These are phyloP conservation scores for Poeciliopsis occidentalis DNA, from an alignment of 2,113 vertebrate genomes.

Conservation along the genomic window DNA sequence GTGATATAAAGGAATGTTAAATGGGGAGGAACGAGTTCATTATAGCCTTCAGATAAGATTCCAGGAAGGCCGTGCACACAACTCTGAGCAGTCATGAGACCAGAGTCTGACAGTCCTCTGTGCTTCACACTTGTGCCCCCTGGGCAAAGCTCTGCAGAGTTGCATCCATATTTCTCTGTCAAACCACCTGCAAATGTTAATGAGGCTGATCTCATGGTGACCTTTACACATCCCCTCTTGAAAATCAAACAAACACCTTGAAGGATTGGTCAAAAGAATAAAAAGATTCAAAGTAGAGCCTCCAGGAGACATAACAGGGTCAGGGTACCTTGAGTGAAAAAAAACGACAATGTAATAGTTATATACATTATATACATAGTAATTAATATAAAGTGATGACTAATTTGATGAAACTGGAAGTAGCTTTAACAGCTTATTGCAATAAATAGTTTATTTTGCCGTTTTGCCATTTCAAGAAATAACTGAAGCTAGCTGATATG, in stretches of 20 bases:
- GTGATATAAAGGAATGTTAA: conserved; percentile 29
- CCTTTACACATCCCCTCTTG: background rate
- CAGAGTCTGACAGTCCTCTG: conserved; percentile 67
- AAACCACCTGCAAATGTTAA: conserved; percentile 12
- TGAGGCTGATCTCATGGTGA: conserved; percentile 32
- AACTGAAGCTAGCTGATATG: too few relatives aligned
- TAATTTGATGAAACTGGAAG: background rate
- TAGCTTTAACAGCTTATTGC: background rate
- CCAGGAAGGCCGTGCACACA: conserved; percentile 18
- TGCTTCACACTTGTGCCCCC: conserved; percentile 36
- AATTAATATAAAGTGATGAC: too few relatives aligned
- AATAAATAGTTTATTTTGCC: too few relatives aligned
- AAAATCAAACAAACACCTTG: background rate
- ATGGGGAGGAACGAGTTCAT: conserved; percentile 17
- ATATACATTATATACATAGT: background rate
- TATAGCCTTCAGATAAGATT: conserved; percentile 43
- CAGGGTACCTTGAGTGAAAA: too few relatives aligned
- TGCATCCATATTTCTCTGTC: conserved; percentile 22
- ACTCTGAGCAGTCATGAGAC: conserved; percentile 71
- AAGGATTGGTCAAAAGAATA: background rate
- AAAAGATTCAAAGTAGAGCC: background rate
- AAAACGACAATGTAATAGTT: background rate
- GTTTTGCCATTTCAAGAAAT: background rate
- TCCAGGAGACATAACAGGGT: background rate
- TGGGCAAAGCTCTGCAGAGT: conserved; percentile 38